phyloP scores from a whole-genome alignment of 1,140 invertebrate species.

The Lepidurus couesii region DNA sequence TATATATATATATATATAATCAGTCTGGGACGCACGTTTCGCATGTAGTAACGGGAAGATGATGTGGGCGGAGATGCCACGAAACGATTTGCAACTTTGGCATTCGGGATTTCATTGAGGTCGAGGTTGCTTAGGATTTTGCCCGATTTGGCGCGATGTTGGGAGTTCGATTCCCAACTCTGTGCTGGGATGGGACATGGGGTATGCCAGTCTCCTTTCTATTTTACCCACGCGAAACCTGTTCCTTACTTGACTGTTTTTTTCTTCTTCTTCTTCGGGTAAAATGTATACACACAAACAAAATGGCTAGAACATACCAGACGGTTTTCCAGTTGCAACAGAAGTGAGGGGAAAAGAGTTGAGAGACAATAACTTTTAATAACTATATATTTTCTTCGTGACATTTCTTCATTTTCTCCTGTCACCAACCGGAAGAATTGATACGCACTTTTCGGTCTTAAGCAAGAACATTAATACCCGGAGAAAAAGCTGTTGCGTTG shows the following conservation, averaged over 20 bases:
- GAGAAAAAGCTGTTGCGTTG: no score
- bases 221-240: background rate
- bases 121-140: background rate
- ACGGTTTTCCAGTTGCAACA: no score
- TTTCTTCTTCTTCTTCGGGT: background rate
- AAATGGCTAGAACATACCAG: no score
- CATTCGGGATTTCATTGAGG: background rate
- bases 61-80: background rate
- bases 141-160: background rate
- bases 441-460: no score
- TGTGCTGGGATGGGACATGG: background rate
- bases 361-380: no score
- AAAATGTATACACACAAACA: background rate
- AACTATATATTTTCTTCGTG: no score
- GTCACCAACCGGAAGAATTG: no score
- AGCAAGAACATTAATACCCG: no score
- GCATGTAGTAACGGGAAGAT: background rate
- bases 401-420: no score
- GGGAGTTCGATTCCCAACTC: background rate
- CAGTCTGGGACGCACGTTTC: no score
- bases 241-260: background rate
- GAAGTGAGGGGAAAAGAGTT: background rate
- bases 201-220: background rate
- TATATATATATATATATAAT: no score
- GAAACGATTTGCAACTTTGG: background rate